phyloP scores from a whole-genome alignment of 2,888 invertebrate species.

The Luperina nickerlii region DNA sequence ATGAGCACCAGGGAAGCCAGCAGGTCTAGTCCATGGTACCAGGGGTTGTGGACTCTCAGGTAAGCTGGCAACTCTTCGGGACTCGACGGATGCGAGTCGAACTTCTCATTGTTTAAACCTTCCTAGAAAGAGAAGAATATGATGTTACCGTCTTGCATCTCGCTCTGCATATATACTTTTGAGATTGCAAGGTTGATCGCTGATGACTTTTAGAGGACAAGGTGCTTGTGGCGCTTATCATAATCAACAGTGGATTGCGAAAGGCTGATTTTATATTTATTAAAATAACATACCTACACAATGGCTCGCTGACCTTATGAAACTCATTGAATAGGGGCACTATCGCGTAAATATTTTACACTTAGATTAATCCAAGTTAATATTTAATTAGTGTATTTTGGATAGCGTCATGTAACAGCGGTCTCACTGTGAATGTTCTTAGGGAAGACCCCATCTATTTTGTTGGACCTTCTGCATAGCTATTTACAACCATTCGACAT shows the following conservation, averaged over 20 bases:
- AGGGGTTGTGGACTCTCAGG: slow-evolving; percentile 95
- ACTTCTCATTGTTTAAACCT: slow-evolving; percentile 97
- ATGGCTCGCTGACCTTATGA: not conserved
- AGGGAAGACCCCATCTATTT: too few relatives aligned
- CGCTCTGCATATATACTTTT: not conserved
- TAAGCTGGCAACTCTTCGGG: slow-evolving; percentile 96
- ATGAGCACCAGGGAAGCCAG: slow-evolving; percentile 94
- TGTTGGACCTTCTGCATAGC: not conserved
- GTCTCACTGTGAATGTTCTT: not conserved
- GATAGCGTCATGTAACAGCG: not conserved
- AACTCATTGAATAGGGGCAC: slow-evolving; percentile 2
- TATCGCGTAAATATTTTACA: not conserved
- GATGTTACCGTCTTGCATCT: not conserved
- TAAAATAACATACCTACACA: not conserved
- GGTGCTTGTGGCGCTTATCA: not conserved
- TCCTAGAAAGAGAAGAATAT: slow-evolving; percentile 90
- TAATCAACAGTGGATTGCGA: not conserved
- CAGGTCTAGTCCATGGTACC: slow-evolving; percentile 96
- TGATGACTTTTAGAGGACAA: not conserved
- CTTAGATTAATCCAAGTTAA: not conserved
- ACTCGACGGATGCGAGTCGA: slow-evolving; percentile 96
- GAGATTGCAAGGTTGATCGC: not conserved
- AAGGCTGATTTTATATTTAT: not conserved
- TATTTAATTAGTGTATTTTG: not conserved
- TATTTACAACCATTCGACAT: not conserved